Base-by-base conservation (phyloP, 2,113 vertebrate species). In the Hippocampus zosterae region DNA sequence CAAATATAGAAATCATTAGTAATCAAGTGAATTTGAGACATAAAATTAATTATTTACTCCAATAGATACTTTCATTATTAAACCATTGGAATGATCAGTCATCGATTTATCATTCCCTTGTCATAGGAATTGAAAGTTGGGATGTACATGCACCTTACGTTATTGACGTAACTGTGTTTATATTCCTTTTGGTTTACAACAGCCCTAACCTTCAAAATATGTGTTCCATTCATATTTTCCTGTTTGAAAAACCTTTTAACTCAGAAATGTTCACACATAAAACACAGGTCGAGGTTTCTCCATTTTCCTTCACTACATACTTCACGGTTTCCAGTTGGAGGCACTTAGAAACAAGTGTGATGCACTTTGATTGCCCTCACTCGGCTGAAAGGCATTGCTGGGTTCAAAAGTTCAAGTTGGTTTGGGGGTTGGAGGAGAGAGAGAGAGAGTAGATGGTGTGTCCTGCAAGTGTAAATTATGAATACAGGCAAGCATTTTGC, bases 361-460 rank as follows among this genome's bases (percentile, higher is more conserved):
- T 78, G 73, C 72, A 80, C 80, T 85, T 70, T 71, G 62, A 53
- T 65, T 77, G 77, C 68, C 70, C 80, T 70, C 59, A 70, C 71
- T 71, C 42, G 65, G 61, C 57, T 67, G 33, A 63, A 67, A 61
- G 74, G 44, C n/a, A 71, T 72, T 69, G 29, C 12, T 61, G 68
- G 70, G 73, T 76, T 83, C 75, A 76, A 48, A 69, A 76, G 77
- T 82, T 77, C 72, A 77, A 7, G 64, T 42, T 68, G 23, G 61
- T 29, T 29, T 12, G 44, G 59, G 12, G 42, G 11, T n/a, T n/a
- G 62, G 33, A 48, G 27, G 33, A 33, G 52, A 59, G 65, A 19
- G 25, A 53, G 21, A 53, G 2, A 29, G 12, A 8, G 29, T 16
- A 9, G 25, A 33, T 8, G 41, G 55, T 67, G 66, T 71, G 69